A percentile compares a stretch with the other conserved stretches of the same genome.
Conservation (phyloP, 2,113 vertebrate genomes). For the Ranitomeya variabilis region DNA sequence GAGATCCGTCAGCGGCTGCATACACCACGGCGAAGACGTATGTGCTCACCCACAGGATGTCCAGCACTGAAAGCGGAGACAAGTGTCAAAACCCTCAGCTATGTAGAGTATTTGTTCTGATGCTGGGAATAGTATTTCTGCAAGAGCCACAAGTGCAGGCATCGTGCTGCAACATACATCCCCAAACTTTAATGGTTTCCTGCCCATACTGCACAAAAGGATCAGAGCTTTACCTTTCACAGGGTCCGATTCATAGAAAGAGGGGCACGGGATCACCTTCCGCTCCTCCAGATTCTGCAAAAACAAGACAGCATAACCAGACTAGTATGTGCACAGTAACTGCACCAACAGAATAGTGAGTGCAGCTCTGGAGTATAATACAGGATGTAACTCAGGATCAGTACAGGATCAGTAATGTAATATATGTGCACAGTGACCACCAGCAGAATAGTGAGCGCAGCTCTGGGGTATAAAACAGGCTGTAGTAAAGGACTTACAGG, state of each 20-base stretch:
- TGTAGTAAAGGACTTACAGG: constrained; percentile 80
- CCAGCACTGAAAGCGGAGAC: constrained; percentile 78
- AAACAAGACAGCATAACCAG: constrained; percentile 6
- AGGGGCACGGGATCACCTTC: constrained; percentile 89
- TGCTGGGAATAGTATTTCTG: no score
- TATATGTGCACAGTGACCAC: not conserved
- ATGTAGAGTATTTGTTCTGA: no score
- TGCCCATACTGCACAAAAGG: no score
- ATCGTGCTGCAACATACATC: no score
- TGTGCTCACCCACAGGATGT: constrained; percentile 92
- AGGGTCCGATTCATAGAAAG: constrained; percentile 87
- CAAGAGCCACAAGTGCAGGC: no score
- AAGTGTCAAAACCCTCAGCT: not conserved
- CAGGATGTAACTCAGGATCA: not conserved
- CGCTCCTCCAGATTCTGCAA: constrained; percentile 88
- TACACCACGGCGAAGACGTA: constrained; percentile 90
- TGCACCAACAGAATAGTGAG: no score
- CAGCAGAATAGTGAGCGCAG: not conserved
- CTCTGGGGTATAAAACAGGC: not conserved
- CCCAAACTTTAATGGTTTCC: no score
- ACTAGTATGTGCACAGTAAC: no score
- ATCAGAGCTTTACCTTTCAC: constrained; percentile 83
- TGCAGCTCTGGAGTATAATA: no score
- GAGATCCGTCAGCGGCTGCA: constrained; percentile 84
- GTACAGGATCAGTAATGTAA: not conserved